phyloP scores from a whole-genome alignment of 2,888 invertebrate species.

The Balanococcus diminutus region DNA sequence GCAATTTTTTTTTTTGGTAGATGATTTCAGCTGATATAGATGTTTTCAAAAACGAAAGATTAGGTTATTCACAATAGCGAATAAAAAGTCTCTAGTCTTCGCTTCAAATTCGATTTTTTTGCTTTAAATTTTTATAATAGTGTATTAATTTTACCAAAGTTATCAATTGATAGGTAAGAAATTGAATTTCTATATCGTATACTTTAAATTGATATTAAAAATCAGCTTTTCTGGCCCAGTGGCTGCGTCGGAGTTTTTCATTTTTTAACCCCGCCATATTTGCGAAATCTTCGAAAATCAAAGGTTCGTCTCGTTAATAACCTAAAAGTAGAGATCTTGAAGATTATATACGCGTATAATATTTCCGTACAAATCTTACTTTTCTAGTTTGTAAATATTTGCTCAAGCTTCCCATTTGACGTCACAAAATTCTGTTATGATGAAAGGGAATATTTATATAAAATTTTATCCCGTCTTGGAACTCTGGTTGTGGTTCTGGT shows the following conservation, averaged over 20 bases:
- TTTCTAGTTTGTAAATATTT: background rate
- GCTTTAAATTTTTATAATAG: too few species aligned
- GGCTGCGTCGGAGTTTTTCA: too few species aligned
- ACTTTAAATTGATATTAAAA: too few species aligned
- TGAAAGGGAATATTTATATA: background rate
- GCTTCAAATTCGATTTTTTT: too few species aligned
- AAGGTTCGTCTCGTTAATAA: background rate
- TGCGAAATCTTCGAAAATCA: background rate
- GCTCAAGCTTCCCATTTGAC: background rate
- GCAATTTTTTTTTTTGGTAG: background rate
- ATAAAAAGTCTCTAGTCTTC: too few species aligned
- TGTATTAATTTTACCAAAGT: too few species aligned
- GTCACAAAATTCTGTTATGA: background rate
- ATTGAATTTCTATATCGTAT: too few species aligned
- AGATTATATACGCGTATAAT: background rate
- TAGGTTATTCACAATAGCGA: background rate
- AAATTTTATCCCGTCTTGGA: background rate
- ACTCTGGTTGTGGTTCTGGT: background rate
- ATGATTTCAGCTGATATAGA: background rate
- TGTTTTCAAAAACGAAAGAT: background rate
- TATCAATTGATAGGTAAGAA: too few species aligned
- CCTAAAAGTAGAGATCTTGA: background rate
- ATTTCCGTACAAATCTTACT: background rate
- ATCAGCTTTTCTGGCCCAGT: too few species aligned
- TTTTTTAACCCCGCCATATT: background rate